Evolutionary conservation across 2,888 invertebrate species (phyloP), one percentile per base, ranked within the genome.

Genomic region (Ethmia dodecea): DNA sequence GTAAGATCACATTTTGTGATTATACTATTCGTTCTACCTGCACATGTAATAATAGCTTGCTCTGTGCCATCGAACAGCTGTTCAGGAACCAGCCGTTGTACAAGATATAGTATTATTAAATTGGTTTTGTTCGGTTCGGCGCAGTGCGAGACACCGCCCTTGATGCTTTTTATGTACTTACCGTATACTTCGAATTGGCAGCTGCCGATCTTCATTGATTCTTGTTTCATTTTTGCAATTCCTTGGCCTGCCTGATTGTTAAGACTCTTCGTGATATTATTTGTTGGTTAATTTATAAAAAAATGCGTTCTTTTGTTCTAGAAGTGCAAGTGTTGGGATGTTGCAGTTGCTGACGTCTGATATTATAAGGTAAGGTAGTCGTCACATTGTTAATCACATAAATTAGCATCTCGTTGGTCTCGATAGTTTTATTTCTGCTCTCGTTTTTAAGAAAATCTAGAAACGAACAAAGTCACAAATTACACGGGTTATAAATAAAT

Each of bases 321-420:
- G 84, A 62, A 67, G 84, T 83, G 84, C 84, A 81, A 60, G 63
- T 61, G 61, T 61, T 69, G 79, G 71, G 67, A 83, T 81, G 81
- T 61, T 64, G 59, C 58, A 57, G 47, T 56, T 62, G 65, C 60
- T 67, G 66, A 69, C 62, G 61, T 62, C 62, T 61, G 56, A 53
- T 47, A 47, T 55, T 55, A 58, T 60, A 66, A 74, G 76, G 84
- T 79, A 49, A 70, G 71, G n/a, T n/a, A n/a, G n/a, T n/a, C n/a
- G n/a, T n/a, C n/a, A n/a, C n/a, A n/a, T n/a, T n/a, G n/a, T n/a
- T n/a, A n/a, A n/a, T n/a, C n/a, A n/a, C n/a, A n/a, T n/a, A n/a
- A n/a, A n/a, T n/a, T n/a, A n/a, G n/a, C n/a, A n/a, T n/a, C n/a
- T n/a, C n/a, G n/a, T n/a, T n/a, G n/a, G n/a, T n/a, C n/a, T n/a